These are phyloP conservation scores for Odocoileus hemionus DNA, from an alignment of 2,113 vertebrate genomes.

Conservation along the genomic window DNA sequence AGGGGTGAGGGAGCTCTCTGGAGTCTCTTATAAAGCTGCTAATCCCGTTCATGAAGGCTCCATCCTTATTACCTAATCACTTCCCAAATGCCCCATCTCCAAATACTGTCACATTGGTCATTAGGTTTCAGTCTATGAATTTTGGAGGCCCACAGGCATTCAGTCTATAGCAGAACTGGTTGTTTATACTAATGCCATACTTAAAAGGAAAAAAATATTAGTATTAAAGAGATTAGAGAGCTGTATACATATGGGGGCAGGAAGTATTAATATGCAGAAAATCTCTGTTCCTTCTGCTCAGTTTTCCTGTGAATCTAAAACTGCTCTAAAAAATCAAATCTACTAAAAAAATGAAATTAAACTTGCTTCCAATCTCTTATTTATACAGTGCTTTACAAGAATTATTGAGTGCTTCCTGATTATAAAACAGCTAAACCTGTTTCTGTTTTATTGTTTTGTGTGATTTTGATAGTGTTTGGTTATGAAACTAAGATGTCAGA, in stretches of 20 bases:
- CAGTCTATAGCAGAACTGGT: background rate
- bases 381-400: background rate
- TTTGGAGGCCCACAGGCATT: background rate
- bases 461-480: background rate
- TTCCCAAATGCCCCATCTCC: background rate
- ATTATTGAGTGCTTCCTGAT: background rate
- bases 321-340: background rate
- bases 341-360: background rate
- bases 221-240: background rate
- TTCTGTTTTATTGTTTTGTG: background rate
- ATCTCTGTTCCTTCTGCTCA: background rate
- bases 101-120: background rate
- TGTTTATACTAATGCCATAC: background rate
- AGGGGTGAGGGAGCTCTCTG: background rate
- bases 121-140: background rate
- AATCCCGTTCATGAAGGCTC: background rate
- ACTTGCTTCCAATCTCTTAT: background rate
- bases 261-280: background rate
- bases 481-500: background rate
- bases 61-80: background rate
- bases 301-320: background rate
- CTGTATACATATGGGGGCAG: background rate
- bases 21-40: background rate
- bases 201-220: background rate
- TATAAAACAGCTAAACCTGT: background rate